Base-by-base conservation (phyloP, 2,797 vertebrate genomes). In the Semotilus atromaculatus region DNA sequence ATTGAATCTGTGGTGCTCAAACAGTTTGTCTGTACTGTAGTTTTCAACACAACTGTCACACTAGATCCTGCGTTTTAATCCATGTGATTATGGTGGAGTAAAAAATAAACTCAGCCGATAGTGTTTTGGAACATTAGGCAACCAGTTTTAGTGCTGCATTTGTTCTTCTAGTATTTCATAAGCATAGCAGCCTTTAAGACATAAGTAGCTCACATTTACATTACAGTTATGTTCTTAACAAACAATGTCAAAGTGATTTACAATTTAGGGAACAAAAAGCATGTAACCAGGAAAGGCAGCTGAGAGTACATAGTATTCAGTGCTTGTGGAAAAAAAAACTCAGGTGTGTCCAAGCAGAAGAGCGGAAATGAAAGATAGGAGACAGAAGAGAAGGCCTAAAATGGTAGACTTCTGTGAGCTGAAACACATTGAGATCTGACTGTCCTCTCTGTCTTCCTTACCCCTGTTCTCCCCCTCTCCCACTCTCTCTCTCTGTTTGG, bases 361-460 rank as follows among this genome's bases (percentile, higher is more conserved):
- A 40, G 19, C 75, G 34, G 64, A 43, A 83, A 85, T 45, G 51
- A 81, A 31, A 74, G 10, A 77, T 21, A 38, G 7, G 76, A 81
- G 86, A n/a, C 14, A 31, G 68, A 60, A 73, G 67, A 80, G 45
- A 83, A 88, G 40, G 40, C 81, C 83, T 86, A 86, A 89, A 87
- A 90, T 88, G 88, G 88, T 73, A 84, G 74, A 83, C 64, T 53
- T 40, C 34, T 40, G 73, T 68, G 80, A 38, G 19, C 74, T 79
- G 45, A 66, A 66, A 71, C 29, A 76, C n/a, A 64, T 36, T 34
- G 38, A 83, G 82, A 70, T 70, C 66, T 85, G 76, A 48, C 62
- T 83, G 18, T 7, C 48, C 86, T 83, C 64, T 82, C 75, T 82
- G 58, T 34, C 55, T 43, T 34, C 53, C 64, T 80, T 13, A 14